phyloP scores from a whole-genome alignment of 2,888 invertebrate species.

The Zhuqinia jingwanae region DNA sequence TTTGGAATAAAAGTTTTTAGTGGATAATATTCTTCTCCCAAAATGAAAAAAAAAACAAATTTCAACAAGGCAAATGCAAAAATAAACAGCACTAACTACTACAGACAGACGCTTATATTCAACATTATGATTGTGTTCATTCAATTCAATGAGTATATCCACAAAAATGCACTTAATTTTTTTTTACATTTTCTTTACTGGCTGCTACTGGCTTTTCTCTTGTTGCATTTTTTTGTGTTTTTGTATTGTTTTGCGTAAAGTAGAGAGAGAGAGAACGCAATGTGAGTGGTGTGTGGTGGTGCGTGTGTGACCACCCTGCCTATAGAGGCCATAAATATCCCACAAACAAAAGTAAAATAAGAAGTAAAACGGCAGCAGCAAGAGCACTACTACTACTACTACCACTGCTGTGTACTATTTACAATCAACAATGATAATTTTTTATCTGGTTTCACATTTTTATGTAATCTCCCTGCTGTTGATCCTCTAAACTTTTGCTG shows the following conservation, averaged over 20 bases:
- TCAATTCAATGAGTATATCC: neutral
- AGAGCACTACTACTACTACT: neutral
- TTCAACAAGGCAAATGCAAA: no score
- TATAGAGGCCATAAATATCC: constrained; percentile 14
- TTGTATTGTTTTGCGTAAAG: no score
- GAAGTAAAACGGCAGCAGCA: neutral
- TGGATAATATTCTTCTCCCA: no score
- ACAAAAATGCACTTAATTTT: constrained; percentile 18
- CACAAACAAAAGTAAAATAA: constrained; percentile 36
- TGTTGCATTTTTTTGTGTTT: neutral
- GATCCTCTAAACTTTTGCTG: constrained; percentile 34
- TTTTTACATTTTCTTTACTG: neutral
- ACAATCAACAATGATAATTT: constrained; percentile 54
- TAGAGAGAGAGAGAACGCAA: no score
- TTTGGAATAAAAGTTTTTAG: no score
- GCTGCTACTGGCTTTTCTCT: no score
- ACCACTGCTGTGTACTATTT: constrained; percentile 27
- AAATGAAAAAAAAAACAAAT: neutral
- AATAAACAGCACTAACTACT: no score
- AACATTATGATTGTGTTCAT: neutral
- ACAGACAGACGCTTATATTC: neutral
- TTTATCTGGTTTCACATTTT: constrained; percentile 63
- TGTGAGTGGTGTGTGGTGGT: no score
- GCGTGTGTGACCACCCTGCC: constrained; percentile 55
- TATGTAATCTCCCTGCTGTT: constrained; percentile 57